Percentiles rank a stretch among this genome's conserved stretches.
Evolutionary conservation across 30 jellyfish, hydroid and myxozoan species (phyloP).

Genomic region (Clytia hemisphaerica): DNA sequence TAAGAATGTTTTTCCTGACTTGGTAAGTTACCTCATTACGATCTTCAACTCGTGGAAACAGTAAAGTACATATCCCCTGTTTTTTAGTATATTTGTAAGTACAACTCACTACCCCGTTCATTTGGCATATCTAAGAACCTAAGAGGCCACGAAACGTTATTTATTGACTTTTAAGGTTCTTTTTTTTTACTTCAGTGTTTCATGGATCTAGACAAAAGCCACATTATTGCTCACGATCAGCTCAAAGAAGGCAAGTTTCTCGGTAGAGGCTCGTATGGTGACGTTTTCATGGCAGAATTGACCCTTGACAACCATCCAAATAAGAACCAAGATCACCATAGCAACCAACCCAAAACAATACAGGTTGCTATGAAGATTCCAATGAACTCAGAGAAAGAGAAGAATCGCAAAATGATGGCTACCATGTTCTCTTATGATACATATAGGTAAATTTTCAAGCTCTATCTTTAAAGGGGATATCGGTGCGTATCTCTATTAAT

Average conservation of each 20-base stretch:
- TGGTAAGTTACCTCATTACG: too few species aligned
- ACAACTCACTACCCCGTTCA: too few species aligned
- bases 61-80: too few species aligned
- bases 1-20: slow-evolving; percentile 60
- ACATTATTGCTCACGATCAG: slow-evolving; percentile 32
- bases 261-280: slow-evolving; percentile 91
- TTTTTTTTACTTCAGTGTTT: slow-evolving; percentile 34
- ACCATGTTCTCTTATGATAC: slow-evolving; percentile 26
- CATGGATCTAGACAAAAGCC: slow-evolving; percentile 54
- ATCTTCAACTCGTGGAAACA: too few species aligned
- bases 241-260: slow-evolving; percentile 44
- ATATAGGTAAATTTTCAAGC: background rate
- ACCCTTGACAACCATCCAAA: background rate
- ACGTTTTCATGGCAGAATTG: slow-evolving; percentile 60
- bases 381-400: slow-evolving; percentile 13
- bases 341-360: background rate
- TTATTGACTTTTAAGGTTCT: background rate
- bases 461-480: too few species aligned
- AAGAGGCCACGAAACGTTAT: background rate
- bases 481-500: too few species aligned
- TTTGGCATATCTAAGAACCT: too few species aligned
- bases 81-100: too few species aligned
- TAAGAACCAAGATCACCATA: background rate
- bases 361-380: slow-evolving; percentile 25
- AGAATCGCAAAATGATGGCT: background rate